These are phyloP conservation scores for Elaphurus davidianus DNA, from an alignment of 2,113 vertebrate genomes.

Conservation along the genomic window DNA sequence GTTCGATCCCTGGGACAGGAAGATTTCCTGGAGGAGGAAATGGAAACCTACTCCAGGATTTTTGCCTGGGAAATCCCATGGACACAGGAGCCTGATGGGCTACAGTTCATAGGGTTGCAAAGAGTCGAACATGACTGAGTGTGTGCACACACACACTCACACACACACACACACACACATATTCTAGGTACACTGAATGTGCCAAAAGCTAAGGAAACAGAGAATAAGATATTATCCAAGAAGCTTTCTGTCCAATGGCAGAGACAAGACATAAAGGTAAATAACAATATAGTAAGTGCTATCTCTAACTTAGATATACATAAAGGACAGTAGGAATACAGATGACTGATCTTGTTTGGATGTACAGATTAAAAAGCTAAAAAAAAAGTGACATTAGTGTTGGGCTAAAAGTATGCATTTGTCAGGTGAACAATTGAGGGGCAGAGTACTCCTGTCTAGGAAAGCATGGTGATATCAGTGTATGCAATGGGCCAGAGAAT, in stretches of 20 bases:
- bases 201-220: background rate
- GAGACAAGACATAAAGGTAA: background rate
- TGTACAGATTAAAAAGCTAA: background rate
- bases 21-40: background rate
- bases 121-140: background rate
- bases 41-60: background rate
- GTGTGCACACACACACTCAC: background rate
- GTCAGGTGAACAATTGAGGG: background rate
- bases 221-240: background rate
- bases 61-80: background rate
- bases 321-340: slow-evolving; percentile 42
- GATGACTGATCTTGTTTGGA: background rate
- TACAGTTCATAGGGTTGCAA: background rate
- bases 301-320: background rate
- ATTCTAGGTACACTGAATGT: background rate
- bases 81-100: background rate
- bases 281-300: background rate
- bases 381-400: background rate
- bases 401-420: background rate
- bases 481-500: background rate
- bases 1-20: background rate
- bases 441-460: background rate
- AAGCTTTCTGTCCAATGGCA: background rate
- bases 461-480: background rate
- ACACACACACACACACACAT: background rate